Evolutionary conservation across 2,888 invertebrate species (phyloP), one percentile per base, ranked within the genome.

Genomic region (Caenorhabditis becei): DNA sequence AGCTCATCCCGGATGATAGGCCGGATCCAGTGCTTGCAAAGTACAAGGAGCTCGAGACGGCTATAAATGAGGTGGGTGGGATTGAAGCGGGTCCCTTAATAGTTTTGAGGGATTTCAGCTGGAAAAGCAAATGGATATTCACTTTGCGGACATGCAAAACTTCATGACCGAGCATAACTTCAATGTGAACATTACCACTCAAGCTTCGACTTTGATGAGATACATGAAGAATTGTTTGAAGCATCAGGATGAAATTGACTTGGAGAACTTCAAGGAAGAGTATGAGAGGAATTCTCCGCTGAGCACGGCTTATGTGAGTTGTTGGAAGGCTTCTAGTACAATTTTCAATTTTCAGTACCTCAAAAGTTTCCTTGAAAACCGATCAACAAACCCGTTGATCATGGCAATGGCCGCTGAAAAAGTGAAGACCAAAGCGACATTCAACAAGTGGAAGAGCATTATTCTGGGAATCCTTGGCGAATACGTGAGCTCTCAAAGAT

Each of bases 381-480:
- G n/a, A 28, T 56, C 54, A 8, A 56, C 54, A 4, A 56, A 56
- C 8, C 54, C 54, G 2, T 28, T 56, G 28, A 18, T 32, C 8
- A 56, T 56, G 54, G n/a, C 54, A 32, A 56, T 56, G 54, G 5
- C 14, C 5, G 4, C 16, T 10, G 54, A 56, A n/a, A 28, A 32
- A 24, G 28, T n/a, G n/a, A 56, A 56, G 32, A 56, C 54, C 54
- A 56, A 56, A 14, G n/a, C 54, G 18, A 56, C 54, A 3, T 56
- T 56, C n/a, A n/a, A 32, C 11, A 56, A 56, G 18, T 56, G 54
- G 54, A 32, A 56, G 14, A n/a, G 10, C 1, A 28, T 32, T 28
- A 28, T 56, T 18, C 2, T 2, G 28, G 32, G 32, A n/a, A 32
- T 32, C 1, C 18, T 56, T 3, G 54, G 54, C 0, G n/a, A 56